These are phyloP conservation scores for Allacma fusca DNA, from an alignment of 2,888 invertebrate species.

Conservation along the genomic window DNA sequence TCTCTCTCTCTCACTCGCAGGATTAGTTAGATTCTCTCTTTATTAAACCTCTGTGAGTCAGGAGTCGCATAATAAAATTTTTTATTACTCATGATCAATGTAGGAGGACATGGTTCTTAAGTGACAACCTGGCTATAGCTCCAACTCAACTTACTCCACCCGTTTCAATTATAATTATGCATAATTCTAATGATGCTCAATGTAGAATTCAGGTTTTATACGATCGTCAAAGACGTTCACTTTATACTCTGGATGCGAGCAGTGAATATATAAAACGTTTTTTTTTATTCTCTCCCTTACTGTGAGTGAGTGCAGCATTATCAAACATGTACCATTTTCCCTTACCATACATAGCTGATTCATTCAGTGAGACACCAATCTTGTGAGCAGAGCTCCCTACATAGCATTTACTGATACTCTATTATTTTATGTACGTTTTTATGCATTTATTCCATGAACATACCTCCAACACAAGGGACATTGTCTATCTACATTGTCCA, in stretches of 20 bases:
- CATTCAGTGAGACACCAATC: conserved; percentile 1
- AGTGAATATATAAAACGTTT: conserved; percentile 12
- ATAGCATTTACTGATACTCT: conserved; percentile 6
- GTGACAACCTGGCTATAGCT: conserved; percentile 59
- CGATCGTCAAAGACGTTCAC: conserved; percentile 45
- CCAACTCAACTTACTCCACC: conserved; percentile 58
- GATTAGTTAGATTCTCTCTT: conserved; percentile 13
- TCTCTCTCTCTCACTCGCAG: conserved; percentile 27
- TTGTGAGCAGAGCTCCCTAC: not conserved
- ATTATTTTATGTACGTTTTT: not conserved
- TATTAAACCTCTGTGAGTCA: conserved; percentile 28
- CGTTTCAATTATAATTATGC: conserved; percentile 60
- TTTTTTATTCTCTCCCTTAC: not conserved
- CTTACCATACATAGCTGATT: conserved; percentile 2
- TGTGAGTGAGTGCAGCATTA: not conserved
- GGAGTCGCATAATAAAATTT: conserved; percentile 47
- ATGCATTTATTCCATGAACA: not conserved
- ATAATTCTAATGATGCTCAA: conserved; percentile 50
- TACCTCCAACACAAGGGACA: not conserved
- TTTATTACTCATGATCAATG: conserved; percentile 53
- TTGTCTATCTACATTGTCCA: conserved; percentile 8
- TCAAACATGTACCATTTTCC: not conserved
- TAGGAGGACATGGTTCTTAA: conserved; percentile 58
- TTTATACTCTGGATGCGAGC: conserved; percentile 33
- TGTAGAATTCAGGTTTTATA: conserved; percentile 49